Base-by-base conservation (phyloP, 2,797 vertebrate species). In the Takifugu ocellatus region DNA sequence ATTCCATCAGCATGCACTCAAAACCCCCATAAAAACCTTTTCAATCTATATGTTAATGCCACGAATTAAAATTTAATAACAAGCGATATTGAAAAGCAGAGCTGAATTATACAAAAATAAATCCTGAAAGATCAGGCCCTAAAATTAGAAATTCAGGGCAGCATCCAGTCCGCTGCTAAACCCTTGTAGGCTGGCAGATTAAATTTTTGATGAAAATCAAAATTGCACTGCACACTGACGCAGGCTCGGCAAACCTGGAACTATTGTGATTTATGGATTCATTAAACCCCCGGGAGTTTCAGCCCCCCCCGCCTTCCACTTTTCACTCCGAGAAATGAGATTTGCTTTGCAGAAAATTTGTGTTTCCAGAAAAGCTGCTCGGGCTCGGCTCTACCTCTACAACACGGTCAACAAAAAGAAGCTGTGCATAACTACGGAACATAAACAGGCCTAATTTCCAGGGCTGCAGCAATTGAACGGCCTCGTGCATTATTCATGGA, bases 31-130 rank as follows among this genome's bases (percentile, higher is more conserved):
- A 94, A 96, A 87, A 97, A 95, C 93, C 93, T 94, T 97, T 98
- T 98, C 96, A 97, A 98, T 99, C 95, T 98, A 98, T 98, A 97
- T 98, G 96, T 95, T 98, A 99, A 99, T 98, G 94, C 93, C 91
- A 90, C 90, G 93, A 98, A 97, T 97, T 99, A 98, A 98, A 98
- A 95, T 98, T 96, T 98, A 99, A 99, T 99, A 99, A 98, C 95
- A 93, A 91, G 93, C 94, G 94, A 96, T 96, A 97, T 96, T 97
- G 95, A 96, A 98, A 98, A 96, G 94, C 94, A 88, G 93, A 92
- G 93, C 93, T 94, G 94, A 97, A 99, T 97, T 98, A 98, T 94
- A 95, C 93, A 93, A 96, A 96, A 91, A 97, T 96, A 98, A 98
- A 99, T 97, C 95, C 95, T 96, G 93, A 94, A 95, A 96, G 96